Conservation (phyloP, 2,113 vertebrate species). For the Nothobranchius furzeri region DNA sequence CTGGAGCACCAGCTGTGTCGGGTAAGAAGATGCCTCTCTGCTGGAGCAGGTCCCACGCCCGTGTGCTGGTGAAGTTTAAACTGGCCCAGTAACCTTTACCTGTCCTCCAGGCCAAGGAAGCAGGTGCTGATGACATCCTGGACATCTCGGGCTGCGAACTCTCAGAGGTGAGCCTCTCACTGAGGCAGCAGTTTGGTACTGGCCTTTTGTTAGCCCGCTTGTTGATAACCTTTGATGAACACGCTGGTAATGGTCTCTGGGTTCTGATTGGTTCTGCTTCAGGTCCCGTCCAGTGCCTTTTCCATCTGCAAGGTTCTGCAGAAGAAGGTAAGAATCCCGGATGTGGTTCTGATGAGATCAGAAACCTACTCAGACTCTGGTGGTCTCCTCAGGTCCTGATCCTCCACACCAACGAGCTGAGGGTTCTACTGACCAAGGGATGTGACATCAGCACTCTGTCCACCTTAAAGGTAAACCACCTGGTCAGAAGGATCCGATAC, state of each 20-base stretch:
- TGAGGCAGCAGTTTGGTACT: no score
- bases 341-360: no score
- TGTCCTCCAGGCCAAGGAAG: conserved; percentile 87
- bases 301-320: conserved; percentile 93
- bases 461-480: conserved; percentile 85
- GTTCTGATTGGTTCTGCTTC: background rate
- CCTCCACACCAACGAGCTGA: conserved; percentile 87
- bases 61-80: no score
- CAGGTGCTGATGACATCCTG: conserved; percentile 90
- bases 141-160: conserved; percentile 94
- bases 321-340: conserved; percentile 86
- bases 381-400: conserved; percentile 83
- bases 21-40: conserved; percentile 68
- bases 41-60: no score
- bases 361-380: no score
- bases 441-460: conserved; percentile 81
- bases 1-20: conserved; percentile 92
- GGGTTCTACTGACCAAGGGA: conserved; percentile 86
- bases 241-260: background rate
- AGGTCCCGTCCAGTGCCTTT: conserved; percentile 80
- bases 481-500: no score
- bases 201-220: no score
- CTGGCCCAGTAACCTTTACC: background rate
- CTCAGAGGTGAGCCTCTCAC: conserved; percentile 82
- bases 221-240: background rate